A percentile compares a stretch with the other conserved stretches of the same genome.
Conservation (phyloP, 2,888 invertebrate species). For the Ichneumoninae sp. region DNA sequence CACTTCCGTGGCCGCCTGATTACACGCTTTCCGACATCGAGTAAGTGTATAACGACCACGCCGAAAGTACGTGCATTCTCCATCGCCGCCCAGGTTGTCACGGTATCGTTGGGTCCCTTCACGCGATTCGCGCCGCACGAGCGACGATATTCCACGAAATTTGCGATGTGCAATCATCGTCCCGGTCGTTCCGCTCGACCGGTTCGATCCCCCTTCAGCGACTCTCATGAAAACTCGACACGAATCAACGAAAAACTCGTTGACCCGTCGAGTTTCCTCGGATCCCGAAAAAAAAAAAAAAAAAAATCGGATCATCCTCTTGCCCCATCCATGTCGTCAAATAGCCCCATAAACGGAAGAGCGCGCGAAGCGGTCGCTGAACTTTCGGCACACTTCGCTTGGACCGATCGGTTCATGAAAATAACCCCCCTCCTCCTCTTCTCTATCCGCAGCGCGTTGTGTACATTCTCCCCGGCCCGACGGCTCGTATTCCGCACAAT, state of each 20-base stretch:
- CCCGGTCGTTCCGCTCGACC: slow-evolving; percentile 10
- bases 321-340: slow-evolving; percentile 21
- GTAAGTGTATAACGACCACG: neutral
- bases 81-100: slow-evolving; percentile 1
- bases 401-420: slow-evolving; percentile 4
- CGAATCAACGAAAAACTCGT: neutral
- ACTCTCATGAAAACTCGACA: neutral
- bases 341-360: slow-evolving; percentile 14
- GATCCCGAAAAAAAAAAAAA: neutral
- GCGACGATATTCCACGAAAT: slow-evolving; percentile 31
- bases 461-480: neutral
- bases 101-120: neutral
- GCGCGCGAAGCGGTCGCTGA: slow-evolving; percentile 55
- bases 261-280: neutral
- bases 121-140: neutral
- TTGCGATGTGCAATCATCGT: slow-evolving; percentile 19
- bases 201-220: slow-evolving; percentile 22
- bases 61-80: neutral
- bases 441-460: neutral
- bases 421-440: neutral
- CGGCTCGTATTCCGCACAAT: slow-evolving; percentile 9
- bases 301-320: slow-evolving; percentile 26
- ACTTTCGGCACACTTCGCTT: slow-evolving; percentile 67
- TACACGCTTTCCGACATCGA: neutral
- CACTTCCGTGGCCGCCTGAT: neutral